Evolutionary conservation across 1,140 invertebrate genomes (phyloP), one percentile per base, ranked within the genome.

Genomic region (Frieseomelitta varia): DNA sequence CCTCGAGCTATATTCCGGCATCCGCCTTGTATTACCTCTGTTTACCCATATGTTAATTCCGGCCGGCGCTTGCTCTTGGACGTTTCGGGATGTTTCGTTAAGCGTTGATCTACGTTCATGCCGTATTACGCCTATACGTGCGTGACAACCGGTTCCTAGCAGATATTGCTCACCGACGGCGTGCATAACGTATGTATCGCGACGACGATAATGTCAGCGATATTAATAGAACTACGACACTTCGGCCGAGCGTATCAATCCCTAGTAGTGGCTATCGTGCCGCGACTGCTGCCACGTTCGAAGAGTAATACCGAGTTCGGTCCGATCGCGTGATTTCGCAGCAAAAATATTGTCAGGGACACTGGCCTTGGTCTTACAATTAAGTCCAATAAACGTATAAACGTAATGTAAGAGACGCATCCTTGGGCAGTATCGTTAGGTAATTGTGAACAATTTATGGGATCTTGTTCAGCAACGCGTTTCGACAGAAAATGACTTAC

Each of bases 31-130:
- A 79, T 90, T 87, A 89, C 75, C 76, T 81, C 67, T 82, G 85
- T 85, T 85, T 87, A 87, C 69, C 81, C 87, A 71, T 82, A 85
- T 89, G 79, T 85, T 90, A 90, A 90, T 85, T 90, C 85, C 79
- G 61, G 55, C 30, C 56, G 61, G 75, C 69, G 51, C 69, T 76
- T 78, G 71, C 72, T 65, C 75, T 51, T 77, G 68, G 34, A 76
- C 72, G 67, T 82, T 47, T 47, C 87, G 55, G 74, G 56, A 76
- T 85, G 84, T 82, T 88, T 83, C 87, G 87, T 89, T 89, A 68
- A 73, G 61, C 79, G 68, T 61, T 85, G 86, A 88, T 88, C 61
- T 82, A 88, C 87, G 75, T 63, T 76, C 74, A 30, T 67, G 74
- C 65, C 47, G 74, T 55, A 58, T 61, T 85, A 85, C 73, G 65